Evolutionary conservation across 2,888 invertebrate genomes (phyloP), one percentile per base, ranked within the genome.

Genomic region (Eristalinus aeneus): DNA sequence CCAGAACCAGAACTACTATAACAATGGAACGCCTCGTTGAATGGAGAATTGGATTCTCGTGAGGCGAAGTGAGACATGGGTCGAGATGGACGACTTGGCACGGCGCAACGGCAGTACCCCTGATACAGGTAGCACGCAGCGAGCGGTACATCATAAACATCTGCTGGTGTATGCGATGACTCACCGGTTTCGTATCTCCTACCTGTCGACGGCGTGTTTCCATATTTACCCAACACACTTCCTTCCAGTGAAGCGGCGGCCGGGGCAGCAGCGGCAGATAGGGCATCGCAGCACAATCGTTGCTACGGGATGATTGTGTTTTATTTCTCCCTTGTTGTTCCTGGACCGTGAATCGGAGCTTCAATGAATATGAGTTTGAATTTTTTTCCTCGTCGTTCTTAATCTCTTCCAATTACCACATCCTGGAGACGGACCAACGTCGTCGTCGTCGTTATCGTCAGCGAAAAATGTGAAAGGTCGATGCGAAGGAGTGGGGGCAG

Each of bases 191-290:
- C 61, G 23, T 65, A 63, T 71, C 23, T 67, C n/a, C 63, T 78
- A 69, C 83, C 78, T 69, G 64, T 12, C 31, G 67, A 10, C 31
- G 67, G 58, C 34, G 56, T 23, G 68, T 74, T 75, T 75, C 58
- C 60, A 69, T 83, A 65, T 83, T 83, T 83, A 79, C 83, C 31
- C 63, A 79, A 83, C 83, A 72, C 56, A 79, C 83, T 83, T 83
- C 82, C 82, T 78, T 46, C 58, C 39, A 6, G 32, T 36, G 65
- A 10, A 5, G 27, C 27, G 27, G 27, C 2, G 27, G 27, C 27
- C 27, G 27, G n/a, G n/a, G n/a, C 16, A 11, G 39, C n/a, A n/a
- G n/a, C n/a, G 46, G 5, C 46, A 46, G 46, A 46, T 46, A 46
- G 46, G 46, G 46, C 46, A 46, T 46, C 46, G 46, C 16, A 16